Percentiles rank a stretch among this genome's conserved stretches.
These are phyloP conservation scores for Cylindroiulus punctatus DNA, from an alignment of 2,888 invertebrate species.

Conservation along the genomic window DNA sequence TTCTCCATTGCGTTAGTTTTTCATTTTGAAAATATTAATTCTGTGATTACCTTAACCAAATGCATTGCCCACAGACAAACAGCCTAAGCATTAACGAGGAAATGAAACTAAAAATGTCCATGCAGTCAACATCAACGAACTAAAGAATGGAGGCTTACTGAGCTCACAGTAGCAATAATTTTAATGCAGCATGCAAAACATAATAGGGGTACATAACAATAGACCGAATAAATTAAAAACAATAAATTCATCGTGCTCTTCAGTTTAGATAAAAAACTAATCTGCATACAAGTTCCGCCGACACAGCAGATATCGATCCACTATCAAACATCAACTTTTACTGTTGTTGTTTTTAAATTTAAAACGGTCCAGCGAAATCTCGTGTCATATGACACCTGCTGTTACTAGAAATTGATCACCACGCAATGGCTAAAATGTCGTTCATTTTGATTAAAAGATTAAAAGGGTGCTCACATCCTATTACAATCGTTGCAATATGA, in stretches of 20 bases:
- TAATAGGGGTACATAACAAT: not conserved
- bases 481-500: not conserved
- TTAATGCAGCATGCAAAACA: not conserved
- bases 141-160: not conserved
- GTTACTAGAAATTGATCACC: not conserved
- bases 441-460: not conserved
- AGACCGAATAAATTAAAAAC: not conserved
- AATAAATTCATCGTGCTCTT: not conserved
- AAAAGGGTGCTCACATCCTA: not conserved
- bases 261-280: not conserved
- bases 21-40: no score
- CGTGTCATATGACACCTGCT: not conserved
- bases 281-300: not conserved
- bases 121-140: not conserved
- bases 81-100: no score
- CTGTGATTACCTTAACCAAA: no score
- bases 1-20: no score
- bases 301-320: not conserved
- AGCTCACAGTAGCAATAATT: not conserved
- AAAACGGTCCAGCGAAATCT: not conserved
- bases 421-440: not conserved
- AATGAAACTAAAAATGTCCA: not conserved
- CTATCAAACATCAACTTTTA: not conserved
- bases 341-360: slow-evolving; percentile 8
- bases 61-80: no score